Conservation (phyloP, 2,797 vertebrate genomes). For the Artibeus jamaicensis region DNA sequence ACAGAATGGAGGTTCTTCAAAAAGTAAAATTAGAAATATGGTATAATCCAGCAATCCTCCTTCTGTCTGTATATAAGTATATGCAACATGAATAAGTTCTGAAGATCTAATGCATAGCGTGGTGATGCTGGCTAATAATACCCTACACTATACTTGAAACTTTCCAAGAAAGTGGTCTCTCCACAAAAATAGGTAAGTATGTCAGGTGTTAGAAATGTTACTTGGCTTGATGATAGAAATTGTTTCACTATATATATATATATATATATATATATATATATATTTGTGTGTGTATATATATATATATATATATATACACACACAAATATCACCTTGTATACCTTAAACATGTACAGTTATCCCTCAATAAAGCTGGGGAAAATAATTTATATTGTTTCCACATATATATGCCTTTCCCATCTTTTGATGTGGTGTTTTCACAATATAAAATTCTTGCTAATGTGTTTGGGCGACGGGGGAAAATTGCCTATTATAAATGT, state of each 20-base stretch:
- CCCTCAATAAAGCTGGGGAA: neutral
- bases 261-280: too few species aligned
- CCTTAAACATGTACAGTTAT: neutral
- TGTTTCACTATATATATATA: neutral
- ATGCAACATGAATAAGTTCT: neutral
- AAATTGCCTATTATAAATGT: neutral
- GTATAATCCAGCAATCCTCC: neutral
- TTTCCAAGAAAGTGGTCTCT: neutral
- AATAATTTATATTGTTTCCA: neutral
- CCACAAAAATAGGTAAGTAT: neutral
- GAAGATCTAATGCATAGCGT: neutral
- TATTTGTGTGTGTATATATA: too few species aligned
- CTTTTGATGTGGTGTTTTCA: neutral
- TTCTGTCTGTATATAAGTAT: neutral
- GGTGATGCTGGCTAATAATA: neutral
- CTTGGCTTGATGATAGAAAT: neutral
- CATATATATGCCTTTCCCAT: neutral
- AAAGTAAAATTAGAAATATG: neutral
- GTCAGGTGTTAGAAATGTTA: neutral
- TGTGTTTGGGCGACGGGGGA: neutral
- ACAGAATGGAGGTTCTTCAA: neutral
- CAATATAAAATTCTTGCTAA: constrained; percentile 8
- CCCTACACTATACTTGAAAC: neutral
- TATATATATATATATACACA: too few species aligned
- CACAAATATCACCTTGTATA: neutral